Base-by-base conservation (phyloP, 2,797 vertebrate genomes). In the Tarsius wallacei region DNA sequence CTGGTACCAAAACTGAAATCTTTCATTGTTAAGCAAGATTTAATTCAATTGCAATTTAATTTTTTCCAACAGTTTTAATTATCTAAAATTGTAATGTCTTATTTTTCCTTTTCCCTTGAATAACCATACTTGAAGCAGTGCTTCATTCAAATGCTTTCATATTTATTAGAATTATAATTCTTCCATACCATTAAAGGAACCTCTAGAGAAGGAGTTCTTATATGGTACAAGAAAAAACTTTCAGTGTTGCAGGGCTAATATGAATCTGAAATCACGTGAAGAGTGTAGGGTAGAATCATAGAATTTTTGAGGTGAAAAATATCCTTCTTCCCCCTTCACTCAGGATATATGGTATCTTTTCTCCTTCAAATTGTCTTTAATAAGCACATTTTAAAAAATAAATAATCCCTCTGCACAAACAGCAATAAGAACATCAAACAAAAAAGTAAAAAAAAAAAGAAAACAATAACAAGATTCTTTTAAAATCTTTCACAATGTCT, bases 21-120 rank as follows among this genome's bases (percentile, higher is more conserved):
- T 86, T 97, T 94, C 33, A 80, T 88, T 91, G 94, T 84, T 61
- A 51, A 93, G 71, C 47, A 88, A 84, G 7, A 73, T 93, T 91
- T 77, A 71, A 86, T 22, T 71, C 31, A 96, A 68, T 31, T 85
- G 31, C 53, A 86, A 87, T 91, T 90, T 24, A 51, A 64, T 84
- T 97, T 96, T 24, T 26, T 70, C 74, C 26, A 74, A 87, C 15
- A 83, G 24, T 87, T 97, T 87, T 81, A 92, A 95, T 89, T 89
- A 86, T 91, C 82, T 95, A 95, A 14, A 95, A 53, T 83, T 74
- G 49, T 33, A 73, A 47, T 89, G 36, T 7, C 26, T 89, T 87
- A 59, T 42, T 47, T 36, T 47, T 42, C 8, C 22, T 89, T 93
- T 96, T 96, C 21, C 21, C 17, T 94, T 76, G 14, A 70, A 93